Percentiles rank a stretch among this genome's conserved stretches.
phyloP scores from a whole-genome alignment of 2,888 invertebrate species.

The Pachymerium ferrugineum region DNA sequence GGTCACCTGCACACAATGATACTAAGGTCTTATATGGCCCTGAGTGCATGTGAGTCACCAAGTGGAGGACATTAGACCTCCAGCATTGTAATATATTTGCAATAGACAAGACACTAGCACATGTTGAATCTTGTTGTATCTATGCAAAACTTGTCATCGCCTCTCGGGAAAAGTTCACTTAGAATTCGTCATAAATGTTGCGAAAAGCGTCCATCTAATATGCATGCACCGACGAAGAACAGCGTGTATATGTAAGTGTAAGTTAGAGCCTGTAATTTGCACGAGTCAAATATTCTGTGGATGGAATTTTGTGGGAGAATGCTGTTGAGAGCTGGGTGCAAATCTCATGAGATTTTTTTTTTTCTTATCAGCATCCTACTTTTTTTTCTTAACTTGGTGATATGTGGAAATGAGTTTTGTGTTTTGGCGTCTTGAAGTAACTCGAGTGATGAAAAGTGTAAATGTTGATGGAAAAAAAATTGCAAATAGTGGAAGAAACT shows the following conservation, averaged over 20 bases:
- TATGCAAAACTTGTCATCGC: constrained; percentile 27
- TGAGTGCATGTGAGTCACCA: constrained; percentile 16
- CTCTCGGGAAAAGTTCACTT: constrained; percentile 24
- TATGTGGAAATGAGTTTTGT: constrained; percentile 11
- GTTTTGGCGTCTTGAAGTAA: neutral
- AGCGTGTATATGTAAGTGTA: constrained; percentile 22
- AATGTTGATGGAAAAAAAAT: constrained; percentile 1
- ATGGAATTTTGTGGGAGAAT: constrained; percentile 15
- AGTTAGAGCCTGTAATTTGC: constrained; percentile 27
- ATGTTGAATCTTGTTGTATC: constrained; percentile 27
- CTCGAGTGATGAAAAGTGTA: neutral
- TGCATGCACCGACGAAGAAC: constrained; percentile 22
- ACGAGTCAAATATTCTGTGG: no score
- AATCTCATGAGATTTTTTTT: constrained; percentile 19
- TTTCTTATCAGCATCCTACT: neutral
- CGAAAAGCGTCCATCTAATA: constrained; percentile 20
- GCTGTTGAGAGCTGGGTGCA: constrained; percentile 20
- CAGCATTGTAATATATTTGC: constrained; percentile 22
- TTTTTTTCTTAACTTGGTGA: neutral
- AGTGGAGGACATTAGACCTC: constrained; percentile 20
- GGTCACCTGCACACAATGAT: constrained; percentile 27
- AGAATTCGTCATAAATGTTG: constrained; percentile 25
- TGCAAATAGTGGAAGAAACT: no score
- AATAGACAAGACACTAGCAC: constrained; percentile 25
- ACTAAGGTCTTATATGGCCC: constrained; percentile 23